These are phyloP conservation scores for Nanorana parkeri DNA, from an alignment of 2,113 vertebrate genomes.

Conservation along the genomic window DNA sequence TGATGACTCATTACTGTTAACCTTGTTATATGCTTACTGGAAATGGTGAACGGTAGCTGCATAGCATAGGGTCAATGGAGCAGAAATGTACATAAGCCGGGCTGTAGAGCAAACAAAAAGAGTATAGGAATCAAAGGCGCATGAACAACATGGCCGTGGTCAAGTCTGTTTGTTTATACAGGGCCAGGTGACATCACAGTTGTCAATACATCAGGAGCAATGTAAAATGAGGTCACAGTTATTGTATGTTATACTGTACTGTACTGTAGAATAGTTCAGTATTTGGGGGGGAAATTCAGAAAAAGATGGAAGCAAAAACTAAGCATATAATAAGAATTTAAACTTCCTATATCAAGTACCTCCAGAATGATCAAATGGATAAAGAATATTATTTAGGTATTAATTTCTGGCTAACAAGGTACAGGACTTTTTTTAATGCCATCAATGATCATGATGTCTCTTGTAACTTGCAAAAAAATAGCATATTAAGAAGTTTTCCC, in stretches of 20 bases:
- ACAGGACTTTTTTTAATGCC: too few relatives aligned
- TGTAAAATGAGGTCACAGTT: slow-evolving; percentile 28
- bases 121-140: slow-evolving; percentile 41
- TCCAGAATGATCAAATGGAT: too few relatives aligned
- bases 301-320: too few relatives aligned
- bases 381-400: too few relatives aligned
- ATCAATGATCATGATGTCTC: too few relatives aligned
- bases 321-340: too few relatives aligned
- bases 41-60: slow-evolving; percentile 38
- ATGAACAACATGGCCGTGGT: slow-evolving; percentile 20
- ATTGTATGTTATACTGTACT: neutral
- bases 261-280: too few relatives aligned
- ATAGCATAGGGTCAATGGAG: slow-evolving; percentile 42
- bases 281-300: too few relatives aligned
- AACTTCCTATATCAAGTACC: too few relatives aligned
- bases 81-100: slow-evolving; percentile 53
- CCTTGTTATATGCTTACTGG: slow-evolving; percentile 47
- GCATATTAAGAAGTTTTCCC: too few relatives aligned
- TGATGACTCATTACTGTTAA: slow-evolving; percentile 36
- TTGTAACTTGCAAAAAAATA: too few relatives aligned
- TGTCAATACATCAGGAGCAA: slow-evolving; percentile 1
- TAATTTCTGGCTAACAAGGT: too few relatives aligned
- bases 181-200: slow-evolving; percentile 24
- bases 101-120: slow-evolving; percentile 36
- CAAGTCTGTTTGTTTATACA: slow-evolving; percentile 23